phyloP scores from a whole-genome alignment of 2,888 invertebrate species.

The Troilus luridus region DNA sequence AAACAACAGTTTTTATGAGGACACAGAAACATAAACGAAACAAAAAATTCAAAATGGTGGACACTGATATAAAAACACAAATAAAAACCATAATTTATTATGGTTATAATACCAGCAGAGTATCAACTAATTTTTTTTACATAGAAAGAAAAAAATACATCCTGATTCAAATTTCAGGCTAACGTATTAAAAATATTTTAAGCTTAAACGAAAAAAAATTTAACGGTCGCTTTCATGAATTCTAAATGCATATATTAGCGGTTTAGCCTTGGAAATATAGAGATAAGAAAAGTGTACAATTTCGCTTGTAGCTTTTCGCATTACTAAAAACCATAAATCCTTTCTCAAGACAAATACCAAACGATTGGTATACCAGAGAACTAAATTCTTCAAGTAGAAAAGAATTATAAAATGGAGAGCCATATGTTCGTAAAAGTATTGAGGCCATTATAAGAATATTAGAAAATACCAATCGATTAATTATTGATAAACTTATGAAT shows the following conservation, averaged over 20 bases:
- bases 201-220: conserved; percentile 2
- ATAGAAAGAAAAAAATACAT: neutral
- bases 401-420: neutral
- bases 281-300: conserved; percentile 34
- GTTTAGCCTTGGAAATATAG: conserved; percentile 35
- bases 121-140: neutral
- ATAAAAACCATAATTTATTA: neutral
- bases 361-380: neutral
- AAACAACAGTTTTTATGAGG: neutral
- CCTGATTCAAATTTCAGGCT: neutral
- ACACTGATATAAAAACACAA: neutral
- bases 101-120: too few species aligned
- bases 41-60: neutral
- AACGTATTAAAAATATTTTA: neutral
- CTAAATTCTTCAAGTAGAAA: neutral
- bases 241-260: conserved; percentile 42
- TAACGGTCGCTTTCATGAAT: conserved; percentile 49
- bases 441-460: neutral
- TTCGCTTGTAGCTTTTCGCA: conserved; percentile 43
- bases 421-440: neutral
- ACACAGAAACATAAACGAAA: neutral
- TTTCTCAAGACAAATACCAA: neutral
- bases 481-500: neutral
- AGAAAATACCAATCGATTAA: neutral
- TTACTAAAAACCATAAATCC: conserved; percentile 35